Conservation (phyloP, 2,797 vertebrate genomes). For the Aldrovandia affinis region DNA sequence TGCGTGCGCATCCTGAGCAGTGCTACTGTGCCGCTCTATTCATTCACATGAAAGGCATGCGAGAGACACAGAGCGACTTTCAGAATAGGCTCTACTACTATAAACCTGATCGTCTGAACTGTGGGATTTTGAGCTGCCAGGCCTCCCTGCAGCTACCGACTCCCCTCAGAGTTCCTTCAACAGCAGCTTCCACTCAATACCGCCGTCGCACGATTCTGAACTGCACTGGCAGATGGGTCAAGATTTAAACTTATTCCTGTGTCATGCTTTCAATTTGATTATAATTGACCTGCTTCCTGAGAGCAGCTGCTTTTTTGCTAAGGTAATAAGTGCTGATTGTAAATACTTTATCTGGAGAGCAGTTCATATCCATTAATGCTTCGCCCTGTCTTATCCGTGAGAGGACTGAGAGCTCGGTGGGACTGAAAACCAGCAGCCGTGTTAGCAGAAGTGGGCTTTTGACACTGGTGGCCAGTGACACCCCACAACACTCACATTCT, state of each 20-base stretch:
- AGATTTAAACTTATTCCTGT: conserved; percentile 72
- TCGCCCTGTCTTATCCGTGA: conserved; percentile 46
- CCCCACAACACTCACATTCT: conserved; percentile 38
- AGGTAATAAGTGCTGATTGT: conserved; percentile 64
- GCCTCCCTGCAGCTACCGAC: conserved; percentile 7
- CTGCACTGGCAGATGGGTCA: conserved; percentile 70
- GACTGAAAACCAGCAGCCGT: conserved; percentile 34
- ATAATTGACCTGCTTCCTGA: conserved; percentile 74
- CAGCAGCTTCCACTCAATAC: conserved; percentile 47
- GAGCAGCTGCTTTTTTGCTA: conserved; percentile 58
- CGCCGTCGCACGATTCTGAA: conserved; percentile 70
- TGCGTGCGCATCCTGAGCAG: not conserved
- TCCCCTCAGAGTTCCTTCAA: conserved; percentile 62
- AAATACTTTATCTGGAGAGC: conserved; percentile 55
- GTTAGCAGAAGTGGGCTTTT: conserved; percentile 43
- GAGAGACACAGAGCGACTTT: not conserved
- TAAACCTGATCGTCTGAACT: not conserved
- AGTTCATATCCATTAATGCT: conserved; percentile 50
- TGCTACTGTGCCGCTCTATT: not conserved
- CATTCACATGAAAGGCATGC: not conserved
- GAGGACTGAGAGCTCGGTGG: conserved; percentile 53
- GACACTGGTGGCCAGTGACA: conserved; percentile 47
- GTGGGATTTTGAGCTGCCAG: conserved; percentile 30
- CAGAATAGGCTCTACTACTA: not conserved
- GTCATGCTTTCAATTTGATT: conserved; percentile 72